phyloP scores from a whole-genome alignment of 2,797 vertebrate species.

The Catostomus latipinnis region DNA sequence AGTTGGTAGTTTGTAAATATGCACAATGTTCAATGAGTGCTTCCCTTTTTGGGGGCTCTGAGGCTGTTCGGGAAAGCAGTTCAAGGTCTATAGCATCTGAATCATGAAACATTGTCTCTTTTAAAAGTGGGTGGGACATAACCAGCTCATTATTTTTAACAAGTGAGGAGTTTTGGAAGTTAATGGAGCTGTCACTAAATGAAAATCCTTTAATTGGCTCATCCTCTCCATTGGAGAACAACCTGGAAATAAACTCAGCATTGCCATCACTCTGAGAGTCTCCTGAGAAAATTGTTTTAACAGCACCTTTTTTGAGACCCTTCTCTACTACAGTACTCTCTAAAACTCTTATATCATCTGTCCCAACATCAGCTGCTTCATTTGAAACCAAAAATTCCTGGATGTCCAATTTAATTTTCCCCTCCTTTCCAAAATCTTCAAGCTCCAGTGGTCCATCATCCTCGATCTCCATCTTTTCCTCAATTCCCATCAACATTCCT shows the following conservation, averaged over 20 bases:
- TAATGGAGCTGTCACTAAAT: constrained; percentile 61
- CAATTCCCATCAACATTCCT: constrained; percentile 77
- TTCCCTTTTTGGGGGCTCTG: constrained; percentile 62
- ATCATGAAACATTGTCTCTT: constrained; percentile 65
- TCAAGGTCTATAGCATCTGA: constrained; percentile 62
- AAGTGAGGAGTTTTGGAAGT: constrained; percentile 44
- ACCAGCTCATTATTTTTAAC: constrained; percentile 64
- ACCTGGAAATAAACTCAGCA: constrained; percentile 72
- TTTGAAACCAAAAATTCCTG: constrained; percentile 39
- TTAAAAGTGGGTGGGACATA: constrained; percentile 66
- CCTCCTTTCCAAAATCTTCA: constrained; percentile 63
- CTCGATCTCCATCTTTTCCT: constrained; percentile 77
- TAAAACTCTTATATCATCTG: constrained; percentile 42
- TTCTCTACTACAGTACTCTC: constrained; percentile 59
- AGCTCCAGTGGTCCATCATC: constrained; percentile 72
- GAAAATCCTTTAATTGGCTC: constrained; percentile 70
- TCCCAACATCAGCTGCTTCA: constrained; percentile 24
- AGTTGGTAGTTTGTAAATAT: constrained; percentile 52
- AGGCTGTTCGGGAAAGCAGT: constrained; percentile 58
- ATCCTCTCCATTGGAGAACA: constrained; percentile 76
- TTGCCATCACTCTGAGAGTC: constrained; percentile 68
- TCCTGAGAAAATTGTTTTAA: constrained; percentile 52
- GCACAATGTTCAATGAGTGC: constrained; percentile 49
- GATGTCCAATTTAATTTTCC: constrained; percentile 34
- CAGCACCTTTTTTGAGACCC: constrained; percentile 18